Evolutionary conservation across 1,140 invertebrate genomes (phyloP).

Genomic region (Ditylenchus dipsaci): DNA sequence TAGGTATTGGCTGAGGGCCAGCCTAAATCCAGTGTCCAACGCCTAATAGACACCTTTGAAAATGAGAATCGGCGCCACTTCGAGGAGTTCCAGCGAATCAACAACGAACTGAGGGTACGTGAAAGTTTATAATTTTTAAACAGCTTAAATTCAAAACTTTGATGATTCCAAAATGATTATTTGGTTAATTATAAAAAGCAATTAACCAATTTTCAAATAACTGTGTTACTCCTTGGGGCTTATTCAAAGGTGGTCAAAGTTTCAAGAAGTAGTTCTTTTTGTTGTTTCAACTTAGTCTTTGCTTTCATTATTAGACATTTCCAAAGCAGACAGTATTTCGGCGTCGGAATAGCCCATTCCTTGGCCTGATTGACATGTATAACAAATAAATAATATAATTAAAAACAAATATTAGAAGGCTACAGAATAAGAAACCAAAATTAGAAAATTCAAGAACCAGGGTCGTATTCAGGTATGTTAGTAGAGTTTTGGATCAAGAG

Average conservation of each 20-base stretch:
- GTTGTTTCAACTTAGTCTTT: slow-evolving; percentile 17
- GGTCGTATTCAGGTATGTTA: too few species aligned
- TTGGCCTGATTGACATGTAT: slow-evolving; percentile 17
- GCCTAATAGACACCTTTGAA: slow-evolving; percentile 32
- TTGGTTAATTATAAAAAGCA: too few species aligned
- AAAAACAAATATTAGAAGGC: too few species aligned
- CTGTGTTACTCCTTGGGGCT: too few species aligned
- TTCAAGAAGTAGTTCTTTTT: too few species aligned
- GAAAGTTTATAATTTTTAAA: background rate
- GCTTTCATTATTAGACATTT: slow-evolving; percentile 16
- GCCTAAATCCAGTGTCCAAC: slow-evolving; percentile 18
- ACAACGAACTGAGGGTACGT: slow-evolving; percentile 30
- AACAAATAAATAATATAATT: too few species aligned
- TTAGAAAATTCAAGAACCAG: too few species aligned
- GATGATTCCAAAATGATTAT: too few species aligned
- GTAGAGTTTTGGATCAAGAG: too few species aligned
- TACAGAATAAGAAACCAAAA: too few species aligned
- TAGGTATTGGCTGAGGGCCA: background rate
- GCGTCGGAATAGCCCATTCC: slow-evolving; percentile 19
- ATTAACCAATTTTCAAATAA: too few species aligned
- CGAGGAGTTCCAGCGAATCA: slow-evolving; percentile 31
- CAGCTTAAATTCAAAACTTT: background rate
- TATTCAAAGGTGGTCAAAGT: too few species aligned
- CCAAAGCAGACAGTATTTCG: slow-evolving; percentile 26
- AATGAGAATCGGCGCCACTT: slow-evolving; percentile 29